Base-by-base conservation (phyloP, 2,113 vertebrate species). In the Erythrolamprus reginae region DNA sequence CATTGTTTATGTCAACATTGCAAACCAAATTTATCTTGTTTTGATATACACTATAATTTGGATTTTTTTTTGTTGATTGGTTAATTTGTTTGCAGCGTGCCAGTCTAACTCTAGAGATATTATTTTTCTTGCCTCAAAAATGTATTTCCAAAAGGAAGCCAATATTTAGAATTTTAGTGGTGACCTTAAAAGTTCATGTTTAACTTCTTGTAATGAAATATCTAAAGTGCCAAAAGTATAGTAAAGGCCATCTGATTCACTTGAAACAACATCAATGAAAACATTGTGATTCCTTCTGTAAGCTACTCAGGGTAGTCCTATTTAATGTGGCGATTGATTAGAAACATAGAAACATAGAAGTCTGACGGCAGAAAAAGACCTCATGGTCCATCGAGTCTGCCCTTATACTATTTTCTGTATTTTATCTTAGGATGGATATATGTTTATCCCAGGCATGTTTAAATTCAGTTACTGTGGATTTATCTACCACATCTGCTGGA, bases 131-230 rank as follows among this genome's bases (percentile, higher is more conserved):
- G 94, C 91, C 91, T 86, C 19, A 89, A 92, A 91, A 91, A 94
- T 86, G 91, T 95, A 93, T 94, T 96, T 96, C 88, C 88, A 94
- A 86, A 33, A 92, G 82, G 89, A 93, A 65, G 21, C 7, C 45
- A 82, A 88, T 90, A 88, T 33, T 90, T 89, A 86, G 1, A 51
- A 84, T 86, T 89, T 93, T 95, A 84, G 92, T 93, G 92, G 88
- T 95, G 94, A 92, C 58, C 93, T 93, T 90, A 82, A 92, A 93
- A 24, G 10, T 86, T 86, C 65, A 0, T 51, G 88, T 4, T n/a
- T 38, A 83, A 24, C 5, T 82, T 56, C 51, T 42, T 21, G 53
- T 23, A 88, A 55, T 61, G 52, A 28, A 58, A 50, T n/a, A 33
- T 23, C 28, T 53, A 17, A 86, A 53, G 15, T 77, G n/a, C 84